Conservation (phyloP, 2,888 invertebrate species). For the Aphrophora alni region DNA sequence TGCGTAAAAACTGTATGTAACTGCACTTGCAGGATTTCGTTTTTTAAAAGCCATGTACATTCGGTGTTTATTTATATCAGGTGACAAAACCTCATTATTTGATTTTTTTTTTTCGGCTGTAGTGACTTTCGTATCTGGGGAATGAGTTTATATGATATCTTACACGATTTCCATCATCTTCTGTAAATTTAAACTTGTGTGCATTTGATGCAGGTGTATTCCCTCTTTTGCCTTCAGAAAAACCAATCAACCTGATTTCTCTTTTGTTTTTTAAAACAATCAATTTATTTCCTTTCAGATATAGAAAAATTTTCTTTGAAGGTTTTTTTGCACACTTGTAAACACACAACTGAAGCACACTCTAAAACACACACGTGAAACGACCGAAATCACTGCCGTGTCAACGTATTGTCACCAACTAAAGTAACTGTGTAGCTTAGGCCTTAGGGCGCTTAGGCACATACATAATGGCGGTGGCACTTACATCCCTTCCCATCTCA, state of each 20-base stretch:
- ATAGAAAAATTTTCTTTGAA: constrained; percentile 26
- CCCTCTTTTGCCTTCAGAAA: constrained; percentile 21
- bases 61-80: constrained; percentile 28
- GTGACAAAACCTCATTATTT: constrained; percentile 30
- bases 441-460: constrained; percentile 12
- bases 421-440: too few species aligned
- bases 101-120: constrained; percentile 32
- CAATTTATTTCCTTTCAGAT: constrained; percentile 29
- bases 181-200: constrained; percentile 29
- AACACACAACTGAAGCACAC: neutral
- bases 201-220: constrained; percentile 20
- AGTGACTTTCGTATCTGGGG: constrained; percentile 33
- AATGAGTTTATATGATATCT: constrained; percentile 26
- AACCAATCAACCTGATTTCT: too few species aligned
- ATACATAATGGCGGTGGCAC: constrained; percentile 34
- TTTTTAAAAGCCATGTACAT: constrained; percentile 21
- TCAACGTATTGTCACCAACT: too few species aligned
- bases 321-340: constrained; percentile 30
- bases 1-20: constrained; percentile 15
- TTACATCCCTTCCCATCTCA: constrained; percentile 14
- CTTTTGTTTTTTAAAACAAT: constrained; percentile 11
- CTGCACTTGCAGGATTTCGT: constrained; percentile 6
- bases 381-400: too few species aligned
- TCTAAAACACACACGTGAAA: too few species aligned
- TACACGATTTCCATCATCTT: constrained; percentile 31